These are phyloP conservation scores for Oncopeltus fasciatus DNA, from an alignment of 1,140 invertebrate species.

Conservation along the genomic window DNA sequence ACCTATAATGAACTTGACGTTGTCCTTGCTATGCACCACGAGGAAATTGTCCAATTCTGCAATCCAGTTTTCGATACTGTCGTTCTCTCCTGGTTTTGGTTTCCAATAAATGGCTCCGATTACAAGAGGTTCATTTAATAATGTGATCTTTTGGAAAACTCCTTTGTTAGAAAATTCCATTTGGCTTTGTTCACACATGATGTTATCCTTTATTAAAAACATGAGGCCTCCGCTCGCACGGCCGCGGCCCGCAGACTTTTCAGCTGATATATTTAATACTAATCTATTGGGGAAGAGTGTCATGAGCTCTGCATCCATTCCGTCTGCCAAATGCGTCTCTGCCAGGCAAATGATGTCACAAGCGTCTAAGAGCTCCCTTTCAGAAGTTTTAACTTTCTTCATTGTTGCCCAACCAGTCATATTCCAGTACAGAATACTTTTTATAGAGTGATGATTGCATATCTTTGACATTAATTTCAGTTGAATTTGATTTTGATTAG, in stretches of 20 bases:
- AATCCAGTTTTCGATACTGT: neutral
- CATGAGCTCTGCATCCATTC: neutral
- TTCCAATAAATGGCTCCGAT: neutral
- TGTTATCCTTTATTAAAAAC: neutral
- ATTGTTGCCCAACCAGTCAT: neutral
- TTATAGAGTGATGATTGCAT: neutral
- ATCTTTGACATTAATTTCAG: neutral
- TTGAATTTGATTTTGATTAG: neutral
- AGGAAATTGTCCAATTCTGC: neutral
- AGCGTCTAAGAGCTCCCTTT: neutral
- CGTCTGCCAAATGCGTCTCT: neutral
- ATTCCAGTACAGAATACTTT: neutral
- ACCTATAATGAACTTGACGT: neutral
- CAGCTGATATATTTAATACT: neutral
- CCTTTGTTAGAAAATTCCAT: neutral
- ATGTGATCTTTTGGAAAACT: neutral
- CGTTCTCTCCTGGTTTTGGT: neutral
- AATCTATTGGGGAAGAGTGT: neutral
- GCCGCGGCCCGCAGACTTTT: neutral
- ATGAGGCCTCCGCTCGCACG: neutral
- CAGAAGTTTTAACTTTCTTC: neutral
- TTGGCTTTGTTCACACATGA: neutral
- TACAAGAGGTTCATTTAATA: neutral
- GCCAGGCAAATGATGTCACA: neutral
- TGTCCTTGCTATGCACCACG: neutral